Conservation (phyloP, 2,113 vertebrate genomes). For the Pituophis catenifer region DNA sequence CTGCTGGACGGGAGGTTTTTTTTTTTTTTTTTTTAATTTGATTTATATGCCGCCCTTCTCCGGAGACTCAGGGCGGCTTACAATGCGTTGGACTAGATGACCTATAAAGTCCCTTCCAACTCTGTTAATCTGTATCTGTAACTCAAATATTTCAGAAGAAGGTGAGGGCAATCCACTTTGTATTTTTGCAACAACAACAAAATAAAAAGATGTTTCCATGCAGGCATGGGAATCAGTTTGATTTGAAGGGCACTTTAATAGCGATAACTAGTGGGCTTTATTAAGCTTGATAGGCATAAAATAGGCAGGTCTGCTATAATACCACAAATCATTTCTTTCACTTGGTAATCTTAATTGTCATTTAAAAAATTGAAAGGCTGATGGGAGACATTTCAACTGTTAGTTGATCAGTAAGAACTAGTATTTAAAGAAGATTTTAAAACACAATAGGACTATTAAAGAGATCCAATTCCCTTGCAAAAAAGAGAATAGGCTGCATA, state of each 20-base stretch:
- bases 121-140: too few species aligned
- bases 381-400: accelerated
- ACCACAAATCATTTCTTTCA: neutral
- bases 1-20: too few species aligned
- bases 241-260: neutral
- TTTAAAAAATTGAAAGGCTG: neutral
- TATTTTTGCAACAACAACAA: neutral
- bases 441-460: accelerated
- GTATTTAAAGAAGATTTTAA: neutral
- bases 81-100: too few species aligned
- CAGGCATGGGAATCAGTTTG: neutral
- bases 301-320: neutral
- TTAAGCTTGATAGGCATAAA: neutral
- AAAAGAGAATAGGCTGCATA: neutral
- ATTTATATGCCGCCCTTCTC: too few species aligned
- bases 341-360: neutral
- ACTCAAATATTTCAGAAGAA: neutral
- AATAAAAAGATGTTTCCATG: neutral
- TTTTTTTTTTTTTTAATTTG: too few species aligned
- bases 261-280: neutral
- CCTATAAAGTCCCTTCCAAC: too few species aligned
- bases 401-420: neutral
- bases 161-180: neutral
- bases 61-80: too few species aligned
- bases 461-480: neutral